Evolutionary conservation across 1,140 invertebrate species (phyloP).

Genomic region (Neodiprion pinetum): DNA sequence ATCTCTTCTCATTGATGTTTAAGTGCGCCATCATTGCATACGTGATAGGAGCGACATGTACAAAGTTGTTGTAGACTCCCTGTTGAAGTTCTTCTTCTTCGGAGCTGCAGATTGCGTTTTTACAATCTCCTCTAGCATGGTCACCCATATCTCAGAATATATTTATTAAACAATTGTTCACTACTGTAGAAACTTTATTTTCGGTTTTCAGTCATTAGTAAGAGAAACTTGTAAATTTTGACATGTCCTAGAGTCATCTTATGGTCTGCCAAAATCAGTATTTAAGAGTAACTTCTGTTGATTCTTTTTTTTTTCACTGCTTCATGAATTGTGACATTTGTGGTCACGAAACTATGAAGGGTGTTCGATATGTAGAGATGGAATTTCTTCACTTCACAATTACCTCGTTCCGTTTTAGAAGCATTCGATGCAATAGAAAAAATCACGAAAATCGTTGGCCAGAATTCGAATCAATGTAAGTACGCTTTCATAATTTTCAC

Average conservation of each 20-base stretch:
- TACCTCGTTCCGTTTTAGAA: too few species aligned
- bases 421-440: too few species aligned
- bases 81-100: slow-evolving; percentile 44
- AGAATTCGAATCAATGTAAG: too few species aligned
- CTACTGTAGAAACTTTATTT: slow-evolving; percentile 36
- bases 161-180: slow-evolving; percentile 67
- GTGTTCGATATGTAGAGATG: not conserved
- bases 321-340: not conserved
- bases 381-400: not conserved
- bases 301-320: not conserved
- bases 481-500: too few species aligned
- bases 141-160: slow-evolving; percentile 32
- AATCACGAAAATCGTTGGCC: too few species aligned
- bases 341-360: not conserved
- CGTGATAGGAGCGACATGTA: slow-evolving; percentile 16
- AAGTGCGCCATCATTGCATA: slow-evolving; percentile 20
- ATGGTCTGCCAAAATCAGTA: not conserved
- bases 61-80: slow-evolving; percentile 1
- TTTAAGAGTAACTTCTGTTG: not conserved
- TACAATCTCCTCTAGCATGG: slow-evolving; percentile 34
- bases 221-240: not conserved
- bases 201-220: not conserved
- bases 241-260: not conserved
- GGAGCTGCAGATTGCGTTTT: slow-evolving; percentile 35
- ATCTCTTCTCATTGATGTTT: slow-evolving; percentile 25